Evolutionary conservation across 1,140 invertebrate genomes (phyloP), one percentile per base, ranked within the genome.

Genomic region (Pantala flavescens): DNA sequence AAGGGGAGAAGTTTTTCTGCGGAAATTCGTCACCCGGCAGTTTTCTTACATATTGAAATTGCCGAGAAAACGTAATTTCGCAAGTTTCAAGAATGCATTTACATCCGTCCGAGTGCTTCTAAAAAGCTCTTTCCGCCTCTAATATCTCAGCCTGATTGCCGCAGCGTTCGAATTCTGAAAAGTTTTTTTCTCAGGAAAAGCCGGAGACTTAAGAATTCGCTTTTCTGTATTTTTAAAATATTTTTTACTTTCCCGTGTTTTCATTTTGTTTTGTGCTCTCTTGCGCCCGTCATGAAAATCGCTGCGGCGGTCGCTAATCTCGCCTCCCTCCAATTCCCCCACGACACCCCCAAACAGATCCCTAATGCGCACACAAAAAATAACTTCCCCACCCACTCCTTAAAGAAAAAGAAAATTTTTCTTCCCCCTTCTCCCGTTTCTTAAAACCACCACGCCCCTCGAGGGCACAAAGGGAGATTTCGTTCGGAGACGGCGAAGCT

Each of bases 231-330:
- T 49, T 49, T n/a, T 70, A 5, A 12, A 7, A 5, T 70, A 5
- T 70, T 71, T 71, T 14, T 71, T 3, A 19, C 71, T 36, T 36
- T 71, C 71, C 71, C 71, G 71, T 71, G 28, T 23, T 24, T 71
- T 71, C 71, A 71, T 71, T 36, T 71, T 23, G 71, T 71, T 71
- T 36, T 71, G 2, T 71, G 23, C 23, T 71, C 71, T 71, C 71
- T 71, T 24, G 16, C 23, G 9, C 23, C 71, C 71, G 23, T 63
- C 49, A 63, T 63, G 49, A 63, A 63, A 63, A 63, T 63, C 49
- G 49, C 49, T 63, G 49, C 49, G 49, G 49, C 49, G 49, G 49
- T 63, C 49, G 49, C 49, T 63, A 63, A 63, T 63, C 49, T 63
- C 49, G 49, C 49, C 49, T 63, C 49, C 16, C 5, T 12, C 49